Percentiles rank a stretch among this genome's conserved stretches.
phyloP scores from a whole-genome alignment of 2,888 invertebrate species.

The Cataglyphis altisquamis region DNA sequence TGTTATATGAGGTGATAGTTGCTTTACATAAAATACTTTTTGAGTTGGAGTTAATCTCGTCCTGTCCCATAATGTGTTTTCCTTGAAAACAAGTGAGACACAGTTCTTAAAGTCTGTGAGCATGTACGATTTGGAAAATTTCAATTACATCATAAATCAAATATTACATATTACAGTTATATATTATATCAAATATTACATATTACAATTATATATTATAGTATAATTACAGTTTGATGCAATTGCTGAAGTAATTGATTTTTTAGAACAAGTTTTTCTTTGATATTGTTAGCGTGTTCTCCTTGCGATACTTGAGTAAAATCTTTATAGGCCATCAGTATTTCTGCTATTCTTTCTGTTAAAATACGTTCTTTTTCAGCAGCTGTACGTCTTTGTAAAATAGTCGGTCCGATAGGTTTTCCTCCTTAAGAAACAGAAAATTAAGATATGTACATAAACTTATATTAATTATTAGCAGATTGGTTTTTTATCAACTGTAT shows the following conservation, averaged over 20 bases:
- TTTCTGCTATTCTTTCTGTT: conserved; percentile 86
- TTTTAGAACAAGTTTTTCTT: conserved; percentile 61
- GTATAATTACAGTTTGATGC: conserved; percentile 73
- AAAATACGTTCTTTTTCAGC: conserved; percentile 85
- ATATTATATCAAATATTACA: too few relatives aligned
- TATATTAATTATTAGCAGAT: neutral
- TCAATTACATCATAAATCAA: conserved; percentile 18
- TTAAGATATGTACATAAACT: conserved; percentile 17
- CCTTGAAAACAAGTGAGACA: conserved; percentile 49
- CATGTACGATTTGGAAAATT: neutral
- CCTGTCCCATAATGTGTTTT: conserved; percentile 78
- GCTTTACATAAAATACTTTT: conserved; percentile 78
- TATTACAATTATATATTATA: too few relatives aligned
- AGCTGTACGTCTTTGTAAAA: conserved; percentile 83
- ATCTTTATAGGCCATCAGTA: conserved; percentile 84
- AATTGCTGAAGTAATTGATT: conserved; percentile 77
- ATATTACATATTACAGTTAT: neutral
- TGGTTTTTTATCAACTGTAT: neutral
- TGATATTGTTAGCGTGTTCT: conserved; percentile 20
- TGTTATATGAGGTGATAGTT: conserved; percentile 71
- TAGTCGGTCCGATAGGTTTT: conserved; percentile 76
- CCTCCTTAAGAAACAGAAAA: conserved; percentile 63
- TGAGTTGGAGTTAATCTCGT: conserved; percentile 72
- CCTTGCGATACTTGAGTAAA: conserved; percentile 75
- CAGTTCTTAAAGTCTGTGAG: neutral